Base-by-base conservation (phyloP, 2,797 vertebrate genomes). In the Leptodactylus fallax region DNA sequence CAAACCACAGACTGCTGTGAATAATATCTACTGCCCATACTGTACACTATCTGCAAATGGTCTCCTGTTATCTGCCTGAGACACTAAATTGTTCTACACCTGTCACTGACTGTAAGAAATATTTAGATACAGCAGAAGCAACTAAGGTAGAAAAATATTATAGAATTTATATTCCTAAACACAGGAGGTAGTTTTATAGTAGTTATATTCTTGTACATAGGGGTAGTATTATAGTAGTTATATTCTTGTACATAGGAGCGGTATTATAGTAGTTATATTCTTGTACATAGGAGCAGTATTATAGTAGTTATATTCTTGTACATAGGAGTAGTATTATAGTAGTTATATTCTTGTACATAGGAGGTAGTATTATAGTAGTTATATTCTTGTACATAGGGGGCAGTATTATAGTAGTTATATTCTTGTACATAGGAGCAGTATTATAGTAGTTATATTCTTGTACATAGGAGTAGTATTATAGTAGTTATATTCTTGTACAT, bases 181-280 rank as follows among this genome's bases (percentile, higher is more conserved):
- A 63, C n/a, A 63, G 60, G 60, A 19, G 60, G 58, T 16, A 60
- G 58, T 60, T 17, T 60, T 60, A 60, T 60, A 60, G 58, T 60
- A 60, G 58, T 60, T 60, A 60, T n/a, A n/a, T n/a, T n/a, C n/a
- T n/a, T n/a, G n/a, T n/a, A n/a, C n/a, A n/a, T n/a, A n/a, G n/a
- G n/a, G 61, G 19, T 6, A n/a, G 21, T 65, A 65, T 65, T 65
- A 65, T 65, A 65, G 63, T 65, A 65, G 63, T 65, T 65, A 65
- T 65, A 65, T 65, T 65, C 63, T 25, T 61, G 60, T 61, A 61
- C 19, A 61, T 61, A 61, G 60, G 60, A 61, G n/a, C 61, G 23
- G n/a, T 65, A 69, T 69, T 69, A 69, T 27, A 69, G 65, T 69
- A 69, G 65, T 69, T 69, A 69, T 69, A 27, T 69, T 69, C 65